A percentile compares a stretch with the other conserved stretches of the same genome.
These are phyloP conservation scores for Cladorhizidae sp. DNA, from an alignment of 37 sponge, comb jelly and placozoan species.

Conservation along the genomic window DNA sequence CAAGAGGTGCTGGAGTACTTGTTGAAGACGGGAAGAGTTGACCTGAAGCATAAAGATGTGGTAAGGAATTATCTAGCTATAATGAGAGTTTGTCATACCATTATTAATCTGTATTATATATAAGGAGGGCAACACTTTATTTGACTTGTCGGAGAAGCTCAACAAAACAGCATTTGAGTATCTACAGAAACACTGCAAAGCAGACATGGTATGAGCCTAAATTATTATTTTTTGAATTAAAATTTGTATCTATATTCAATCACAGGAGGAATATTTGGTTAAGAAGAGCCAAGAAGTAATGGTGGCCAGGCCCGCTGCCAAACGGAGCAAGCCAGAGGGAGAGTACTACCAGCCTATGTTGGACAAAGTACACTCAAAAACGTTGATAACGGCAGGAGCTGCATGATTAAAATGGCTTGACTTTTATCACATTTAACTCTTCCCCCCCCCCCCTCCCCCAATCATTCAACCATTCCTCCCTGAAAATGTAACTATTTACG, in stretches of 20 bases:
- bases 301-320: not conserved
- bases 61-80: not conserved
- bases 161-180: not conserved
- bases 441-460: no score
- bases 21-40: not conserved
- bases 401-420: no score
- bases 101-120: not conserved
- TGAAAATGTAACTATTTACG: no score
- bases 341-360: not conserved
- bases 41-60: constrained; percentile 2
- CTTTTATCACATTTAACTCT: no score
- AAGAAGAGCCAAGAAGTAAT: not conserved
- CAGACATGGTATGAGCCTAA: not conserved
- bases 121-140: not conserved
- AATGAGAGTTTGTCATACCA: no score
- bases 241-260: not conserved
- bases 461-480: no score
- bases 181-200: not conserved
- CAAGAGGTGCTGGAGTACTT: not conserved
- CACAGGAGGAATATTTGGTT: not conserved
- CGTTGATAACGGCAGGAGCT: not conserved
- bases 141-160: not conserved
- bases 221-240: not conserved
- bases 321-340: not conserved
- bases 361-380: not conserved